A percentile compares a stretch with the other conserved stretches of the same genome.
These are phyloP conservation scores for Erpobdella octoculata DNA, from an alignment of 2,888 invertebrate species.

Conservation along the genomic window DNA sequence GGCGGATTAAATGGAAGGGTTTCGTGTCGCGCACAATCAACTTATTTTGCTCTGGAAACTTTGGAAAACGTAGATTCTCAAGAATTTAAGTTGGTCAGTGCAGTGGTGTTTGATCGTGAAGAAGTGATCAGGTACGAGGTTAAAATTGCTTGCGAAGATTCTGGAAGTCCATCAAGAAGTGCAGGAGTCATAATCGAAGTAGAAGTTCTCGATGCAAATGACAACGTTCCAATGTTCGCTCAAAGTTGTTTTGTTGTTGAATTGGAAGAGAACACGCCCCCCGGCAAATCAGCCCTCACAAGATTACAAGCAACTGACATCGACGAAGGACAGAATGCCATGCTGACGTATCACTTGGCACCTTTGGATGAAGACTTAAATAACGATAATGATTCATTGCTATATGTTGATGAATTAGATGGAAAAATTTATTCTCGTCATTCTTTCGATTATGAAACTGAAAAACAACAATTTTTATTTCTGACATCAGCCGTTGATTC, in stretches of 20 bases:
- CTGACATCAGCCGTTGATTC: conserved; percentile 19
- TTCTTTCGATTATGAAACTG: conserved; percentile 14
- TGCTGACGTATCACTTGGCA: conserved; percentile 73
- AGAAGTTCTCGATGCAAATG: conserved; percentile 36
- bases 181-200: conserved; percentile 27
- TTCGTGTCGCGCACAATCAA: conserved; percentile 35
- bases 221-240: conserved; percentile 33
- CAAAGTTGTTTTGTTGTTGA: conserved; percentile 60
- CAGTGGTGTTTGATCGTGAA: conserved; percentile 78
- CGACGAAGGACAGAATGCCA: conserved; percentile 72
- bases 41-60: conserved; percentile 40
- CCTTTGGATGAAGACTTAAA: conserved; percentile 4
- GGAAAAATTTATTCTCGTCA: conserved; percentile 7
- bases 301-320: conserved; percentile 67
- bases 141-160: conserved; percentile 58
- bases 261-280: conserved; percentile 69
- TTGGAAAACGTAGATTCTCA: conserved; percentile 36
- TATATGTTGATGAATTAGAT: conserved; percentile 18
- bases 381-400: neutral
- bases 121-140: conserved; percentile 84
- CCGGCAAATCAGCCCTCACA: conserved; percentile 65
- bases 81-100: conserved; percentile 61
- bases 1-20: conserved; percentile 75
- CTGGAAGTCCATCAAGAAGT: conserved; percentile 29
- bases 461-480: neutral